These are phyloP conservation scores for Tupaia tana DNA, from an alignment of 2,113 vertebrate species.

Conservation along the genomic window DNA sequence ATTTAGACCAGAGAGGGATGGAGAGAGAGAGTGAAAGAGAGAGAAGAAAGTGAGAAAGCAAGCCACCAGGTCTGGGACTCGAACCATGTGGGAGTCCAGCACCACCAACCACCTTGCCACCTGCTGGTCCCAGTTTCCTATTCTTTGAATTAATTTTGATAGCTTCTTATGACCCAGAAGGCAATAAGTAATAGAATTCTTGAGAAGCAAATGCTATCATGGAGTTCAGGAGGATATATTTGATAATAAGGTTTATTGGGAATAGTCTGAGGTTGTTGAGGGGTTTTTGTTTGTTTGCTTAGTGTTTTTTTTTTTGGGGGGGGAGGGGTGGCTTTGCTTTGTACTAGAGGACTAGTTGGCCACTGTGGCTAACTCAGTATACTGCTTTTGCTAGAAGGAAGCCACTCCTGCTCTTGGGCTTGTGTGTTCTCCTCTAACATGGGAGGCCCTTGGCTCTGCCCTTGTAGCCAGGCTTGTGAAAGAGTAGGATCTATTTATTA, in stretches of 20 bases:
- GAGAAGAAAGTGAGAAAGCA: no score
- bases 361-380: neutral
- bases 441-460: neutral
- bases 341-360: conserved; percentile 25
- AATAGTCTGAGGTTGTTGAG: conserved; percentile 53
- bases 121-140: no score
- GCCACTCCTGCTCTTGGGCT: neutral
- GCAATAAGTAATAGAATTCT: conserved; percentile 2
- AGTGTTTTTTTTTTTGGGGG: neutral
- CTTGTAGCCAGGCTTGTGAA: neutral
- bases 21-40: no score
- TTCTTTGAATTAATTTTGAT: neutral
- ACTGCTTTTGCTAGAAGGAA: neutral
- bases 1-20: no score
- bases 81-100: no score
- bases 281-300: conserved; percentile 67
- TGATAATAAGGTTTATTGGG: conserved; percentile 58
- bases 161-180: conserved; percentile 23
- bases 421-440: neutral
- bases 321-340: conserved; percentile 42
- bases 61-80: no score
- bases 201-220: conserved; percentile 31
- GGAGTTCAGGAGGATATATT: conserved; percentile 58
- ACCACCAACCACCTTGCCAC: no score
- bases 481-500: neutral